A percentile compares a stretch with the other conserved stretches of the same genome.
phyloP scores from a whole-genome alignment of 2,888 invertebrate species.

The Salticus scenicus region DNA sequence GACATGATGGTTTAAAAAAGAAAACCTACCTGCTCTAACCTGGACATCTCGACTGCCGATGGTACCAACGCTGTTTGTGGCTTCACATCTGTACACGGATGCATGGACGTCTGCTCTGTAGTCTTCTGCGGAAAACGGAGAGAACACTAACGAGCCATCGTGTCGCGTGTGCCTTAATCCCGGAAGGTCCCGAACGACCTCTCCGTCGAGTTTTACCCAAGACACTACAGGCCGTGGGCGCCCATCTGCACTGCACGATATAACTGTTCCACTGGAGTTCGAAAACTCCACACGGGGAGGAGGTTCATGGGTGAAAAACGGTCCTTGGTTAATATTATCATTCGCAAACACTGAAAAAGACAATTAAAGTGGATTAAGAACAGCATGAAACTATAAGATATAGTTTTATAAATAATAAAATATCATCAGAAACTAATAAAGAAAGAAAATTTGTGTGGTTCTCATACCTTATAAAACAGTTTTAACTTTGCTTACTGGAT shows the following conservation, averaged over 20 bases:
- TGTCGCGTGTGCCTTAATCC: slow-evolving; percentile 65
- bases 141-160: slow-evolving; percentile 92
- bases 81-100: slow-evolving; percentile 93
- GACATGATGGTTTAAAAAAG: too few relatives aligned
- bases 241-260: slow-evolving; percentile 56
- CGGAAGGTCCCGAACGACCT: slow-evolving; percentile 38
- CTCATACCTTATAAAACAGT: too few relatives aligned
- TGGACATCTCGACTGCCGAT: slow-evolving; percentile 94
- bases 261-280: slow-evolving; percentile 56
- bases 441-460: too few relatives aligned
- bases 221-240: slow-evolving; percentile 41
- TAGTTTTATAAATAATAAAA: too few relatives aligned
- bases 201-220: slow-evolving; percentile 59
- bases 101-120: slow-evolving; percentile 96
- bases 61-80: slow-evolving; percentile 90
- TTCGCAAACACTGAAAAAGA: slow-evolving; percentile 24
- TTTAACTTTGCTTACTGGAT: too few relatives aligned
- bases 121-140: slow-evolving; percentile 94
- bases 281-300: slow-evolving; percentile 57
- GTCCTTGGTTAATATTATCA: slow-evolving; percentile 40
- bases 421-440: too few relatives aligned
- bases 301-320: slow-evolving; percentile 66
- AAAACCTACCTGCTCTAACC: slow-evolving; percentile 90
- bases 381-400: too few relatives aligned
- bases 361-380: too few relatives aligned